Evolutionary conservation across 2,797 vertebrate genomes (phyloP).

Genomic region (Arctocebus calabarensis): DNA sequence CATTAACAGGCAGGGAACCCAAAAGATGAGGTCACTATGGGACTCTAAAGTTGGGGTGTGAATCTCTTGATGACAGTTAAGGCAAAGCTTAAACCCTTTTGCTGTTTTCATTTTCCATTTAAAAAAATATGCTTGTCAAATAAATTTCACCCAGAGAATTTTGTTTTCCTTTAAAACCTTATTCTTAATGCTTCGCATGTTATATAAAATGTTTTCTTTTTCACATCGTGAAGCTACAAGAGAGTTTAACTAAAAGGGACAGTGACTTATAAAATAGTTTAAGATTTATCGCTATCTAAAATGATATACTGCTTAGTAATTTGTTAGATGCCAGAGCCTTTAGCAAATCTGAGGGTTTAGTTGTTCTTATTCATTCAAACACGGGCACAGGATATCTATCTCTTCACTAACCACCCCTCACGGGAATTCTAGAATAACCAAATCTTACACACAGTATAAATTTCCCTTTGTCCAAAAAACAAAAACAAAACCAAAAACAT

Average conservation of each 20-base stretch:
- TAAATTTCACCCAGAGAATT: constrained; percentile 62
- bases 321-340: constrained; percentile 1
- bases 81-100: background rate
- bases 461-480: constrained; percentile 53
- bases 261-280: background rate
- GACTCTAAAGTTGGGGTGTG: background rate
- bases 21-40: background rate
- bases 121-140: constrained; percentile 59
- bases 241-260: constrained; percentile 63
- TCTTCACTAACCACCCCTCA: background rate
- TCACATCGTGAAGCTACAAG: constrained; percentile 5
- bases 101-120: constrained; percentile 13
- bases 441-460: background rate
- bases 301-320: background rate
- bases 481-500: background rate
- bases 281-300: background rate
- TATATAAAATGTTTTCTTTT: constrained; percentile 55
- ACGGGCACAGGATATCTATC: background rate
- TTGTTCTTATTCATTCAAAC: background rate
- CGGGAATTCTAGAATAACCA: background rate
- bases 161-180: constrained; percentile 54
- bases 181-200: constrained; percentile 54
- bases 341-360: background rate
- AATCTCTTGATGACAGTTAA: background rate
- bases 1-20: background rate